phyloP scores from a whole-genome alignment of 2,888 invertebrate species.

The Notodonta ziczac region DNA sequence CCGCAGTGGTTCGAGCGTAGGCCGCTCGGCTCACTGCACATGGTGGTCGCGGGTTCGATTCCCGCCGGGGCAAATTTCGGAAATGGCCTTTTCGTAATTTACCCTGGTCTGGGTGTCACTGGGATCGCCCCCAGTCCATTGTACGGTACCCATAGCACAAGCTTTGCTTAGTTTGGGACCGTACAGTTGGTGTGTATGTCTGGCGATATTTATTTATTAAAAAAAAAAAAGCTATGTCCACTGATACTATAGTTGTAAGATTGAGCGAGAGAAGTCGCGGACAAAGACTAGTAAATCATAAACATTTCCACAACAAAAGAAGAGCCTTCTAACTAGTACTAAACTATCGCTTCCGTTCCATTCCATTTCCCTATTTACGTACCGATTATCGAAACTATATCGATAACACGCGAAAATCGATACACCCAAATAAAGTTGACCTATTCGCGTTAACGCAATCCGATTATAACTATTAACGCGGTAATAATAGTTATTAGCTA shows the following conservation, averaged over 20 bases:
- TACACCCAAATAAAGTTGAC: constrained; percentile 4
- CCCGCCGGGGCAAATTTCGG: too few species aligned
- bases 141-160: too few species aligned
- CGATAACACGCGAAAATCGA: constrained; percentile 8
- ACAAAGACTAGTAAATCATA: background rate
- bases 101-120: too few species aligned
- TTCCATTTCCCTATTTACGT: constrained; percentile 1
- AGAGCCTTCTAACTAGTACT: background rate
- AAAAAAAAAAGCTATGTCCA: too few species aligned
- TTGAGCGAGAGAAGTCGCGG: background rate
- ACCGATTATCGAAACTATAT: constrained; percentile 4
- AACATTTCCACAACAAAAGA: background rate
- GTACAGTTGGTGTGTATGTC: too few species aligned
- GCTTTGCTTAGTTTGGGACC: too few species aligned
- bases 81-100: too few species aligned
- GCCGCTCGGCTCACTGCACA: too few species aligned
- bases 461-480: constrained; percentile 3
- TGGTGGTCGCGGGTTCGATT: too few species aligned
- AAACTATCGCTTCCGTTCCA: background rate
- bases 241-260: background rate
- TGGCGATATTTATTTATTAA: too few species aligned
- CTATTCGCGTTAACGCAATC: background rate
- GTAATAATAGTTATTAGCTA: background rate
- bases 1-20: too few species aligned
- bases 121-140: too few species aligned